phyloP scores from a whole-genome alignment of 2,888 invertebrate genomes.

The Plutella xylostella region DNA sequence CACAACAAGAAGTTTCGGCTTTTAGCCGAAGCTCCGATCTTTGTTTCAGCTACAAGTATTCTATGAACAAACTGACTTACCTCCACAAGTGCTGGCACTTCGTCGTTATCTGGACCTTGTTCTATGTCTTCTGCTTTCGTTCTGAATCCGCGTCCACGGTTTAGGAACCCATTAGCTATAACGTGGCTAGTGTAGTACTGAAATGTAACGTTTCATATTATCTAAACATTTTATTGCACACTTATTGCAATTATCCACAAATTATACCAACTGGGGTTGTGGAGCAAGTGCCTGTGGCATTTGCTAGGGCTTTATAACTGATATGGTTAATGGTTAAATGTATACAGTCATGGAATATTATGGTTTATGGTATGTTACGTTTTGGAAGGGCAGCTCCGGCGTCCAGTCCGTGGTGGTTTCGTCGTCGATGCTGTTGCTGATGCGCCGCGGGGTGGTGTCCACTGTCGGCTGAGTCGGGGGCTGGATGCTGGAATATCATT shows the following conservation, averaged over 20 bases:
- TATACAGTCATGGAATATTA: background rate
- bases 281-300: too few relatives aligned
- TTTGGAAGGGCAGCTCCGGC: constrained; percentile 92
- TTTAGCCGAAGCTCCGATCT: too few relatives aligned
- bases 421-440: constrained; percentile 76
- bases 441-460: constrained; percentile 30
- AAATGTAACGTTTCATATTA: too few relatives aligned
- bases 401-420: constrained; percentile 88
- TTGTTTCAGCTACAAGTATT: too few relatives aligned
- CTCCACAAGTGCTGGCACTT: constrained; percentile 41
- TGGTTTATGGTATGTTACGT: constrained; percentile 72
- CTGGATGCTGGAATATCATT: constrained; percentile 18
- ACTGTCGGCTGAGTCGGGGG: constrained; percentile 21
- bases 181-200: constrained; percentile 61
- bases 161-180: constrained; percentile 25
- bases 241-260: too few relatives aligned
- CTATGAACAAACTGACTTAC: too few relatives aligned
- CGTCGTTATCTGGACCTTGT: constrained; percentile 33
- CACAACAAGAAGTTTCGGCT: too few relatives aligned
- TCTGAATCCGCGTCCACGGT: background rate
- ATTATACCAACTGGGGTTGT: too few relatives aligned
- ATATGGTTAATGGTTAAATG: background rate
- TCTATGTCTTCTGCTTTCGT: constrained; percentile 24
- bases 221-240: background rate
- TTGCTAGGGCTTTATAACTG: too few relatives aligned